phyloP scores from a whole-genome alignment of 2,888 invertebrate species.

The Ichneumoninae sp. region DNA sequence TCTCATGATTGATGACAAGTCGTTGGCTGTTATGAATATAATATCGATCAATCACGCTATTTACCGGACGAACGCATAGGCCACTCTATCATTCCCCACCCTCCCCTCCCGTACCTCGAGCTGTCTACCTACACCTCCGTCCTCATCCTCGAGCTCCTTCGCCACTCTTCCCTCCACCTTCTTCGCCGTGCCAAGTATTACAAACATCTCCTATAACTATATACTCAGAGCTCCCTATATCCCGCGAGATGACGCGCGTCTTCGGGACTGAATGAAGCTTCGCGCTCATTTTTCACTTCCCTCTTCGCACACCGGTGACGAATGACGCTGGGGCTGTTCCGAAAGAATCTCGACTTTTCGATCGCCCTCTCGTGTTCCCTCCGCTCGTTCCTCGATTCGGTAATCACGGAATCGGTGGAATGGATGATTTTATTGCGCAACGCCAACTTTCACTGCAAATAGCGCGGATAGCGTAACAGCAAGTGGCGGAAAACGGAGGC shows the following conservation, averaged over 20 bases:
- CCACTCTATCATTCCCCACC: slow-evolving; percentile 81
- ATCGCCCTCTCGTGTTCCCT: slow-evolving; percentile 19
- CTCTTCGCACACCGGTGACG: slow-evolving; percentile 56
- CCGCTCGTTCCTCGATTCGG: slow-evolving; percentile 23
- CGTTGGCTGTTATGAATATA: slow-evolving; percentile 83
- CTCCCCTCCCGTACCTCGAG: slow-evolving; percentile 66
- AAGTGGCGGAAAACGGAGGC: neutral
- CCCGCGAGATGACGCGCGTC: slow-evolving; percentile 21
- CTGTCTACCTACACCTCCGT: slow-evolving; percentile 59
- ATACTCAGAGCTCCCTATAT: slow-evolving; percentile 17
- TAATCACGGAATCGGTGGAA: neutral
- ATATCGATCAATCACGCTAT: slow-evolving; percentile 84
- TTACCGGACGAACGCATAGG: slow-evolving; percentile 82
- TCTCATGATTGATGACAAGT: slow-evolving; percentile 80
- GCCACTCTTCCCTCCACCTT: slow-evolving; percentile 40
- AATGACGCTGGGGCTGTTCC: slow-evolving; percentile 54
- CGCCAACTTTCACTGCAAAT: neutral
- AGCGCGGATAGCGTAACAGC: neutral
- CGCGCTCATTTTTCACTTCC: slow-evolving; percentile 47
- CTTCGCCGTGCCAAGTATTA: slow-evolving; percentile 31
- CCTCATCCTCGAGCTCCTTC: slow-evolving; percentile 61
- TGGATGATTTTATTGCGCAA: neutral
- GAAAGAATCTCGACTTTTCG: slow-evolving; percentile 50
- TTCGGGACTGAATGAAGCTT: slow-evolving; percentile 44
- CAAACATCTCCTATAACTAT: slow-evolving; percentile 19